A percentile compares a stretch with the other conserved stretches of the same genome.
Evolutionary conservation across 1,140 invertebrate genomes (phyloP).

Genomic region (Ceratitis capitata): DNA sequence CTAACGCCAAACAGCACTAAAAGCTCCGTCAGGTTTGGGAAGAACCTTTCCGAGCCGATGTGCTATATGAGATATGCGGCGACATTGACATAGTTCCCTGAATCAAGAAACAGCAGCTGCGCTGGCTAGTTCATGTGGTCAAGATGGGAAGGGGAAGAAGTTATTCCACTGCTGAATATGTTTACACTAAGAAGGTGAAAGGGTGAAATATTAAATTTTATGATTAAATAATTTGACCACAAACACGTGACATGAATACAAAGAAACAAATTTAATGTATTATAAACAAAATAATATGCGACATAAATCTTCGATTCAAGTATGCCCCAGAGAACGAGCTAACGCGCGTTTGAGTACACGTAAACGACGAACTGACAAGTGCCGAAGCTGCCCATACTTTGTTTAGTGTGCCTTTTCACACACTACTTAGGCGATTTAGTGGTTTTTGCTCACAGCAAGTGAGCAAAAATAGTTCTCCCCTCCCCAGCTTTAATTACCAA

Average conservation of each 20-base stretch:
- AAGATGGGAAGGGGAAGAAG: too few species aligned
- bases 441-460: neutral
- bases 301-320: neutral
- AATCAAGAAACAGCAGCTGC: too few species aligned
- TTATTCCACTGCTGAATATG: neutral
- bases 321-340: neutral
- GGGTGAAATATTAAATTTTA: neutral
- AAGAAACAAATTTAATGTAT: too few species aligned
- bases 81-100: too few species aligned
- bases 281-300: neutral
- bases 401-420: neutral
- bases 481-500: too few species aligned
- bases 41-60: too few species aligned
- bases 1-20: too few species aligned
- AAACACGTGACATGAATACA: neutral
- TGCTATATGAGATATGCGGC: too few species aligned
- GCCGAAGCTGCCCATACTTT: neutral
- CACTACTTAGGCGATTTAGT: neutral
- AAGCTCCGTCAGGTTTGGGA: too few species aligned
- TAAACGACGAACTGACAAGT: neutral
- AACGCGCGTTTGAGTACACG: neutral
- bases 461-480: neutral
- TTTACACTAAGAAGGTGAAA: neutral
- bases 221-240: conserved; percentile 31
- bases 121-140: too few species aligned